These are phyloP conservation scores for Carcharodon carcharias DNA, from an alignment of 2,797 vertebrate species.

Conservation along the genomic window DNA sequence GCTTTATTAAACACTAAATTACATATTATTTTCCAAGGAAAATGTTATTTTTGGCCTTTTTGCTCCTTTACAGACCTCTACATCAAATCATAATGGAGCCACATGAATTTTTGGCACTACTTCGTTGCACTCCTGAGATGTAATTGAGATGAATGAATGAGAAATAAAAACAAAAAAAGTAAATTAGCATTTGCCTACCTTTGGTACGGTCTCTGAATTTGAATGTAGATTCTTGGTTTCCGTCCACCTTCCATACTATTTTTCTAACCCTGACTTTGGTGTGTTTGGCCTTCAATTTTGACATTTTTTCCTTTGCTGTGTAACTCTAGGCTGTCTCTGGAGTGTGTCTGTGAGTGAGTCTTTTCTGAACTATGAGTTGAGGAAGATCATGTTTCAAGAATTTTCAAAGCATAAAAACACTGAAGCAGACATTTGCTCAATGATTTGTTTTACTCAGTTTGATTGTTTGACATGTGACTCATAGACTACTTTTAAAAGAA, in stretches of 20 bases:
- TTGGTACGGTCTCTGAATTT: background rate
- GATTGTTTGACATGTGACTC: background rate
- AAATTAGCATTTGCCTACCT: background rate
- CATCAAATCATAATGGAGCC: background rate
- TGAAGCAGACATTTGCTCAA: background rate
- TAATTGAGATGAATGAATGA: background rate
- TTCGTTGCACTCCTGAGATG: background rate
- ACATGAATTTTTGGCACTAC: background rate
- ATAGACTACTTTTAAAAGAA: background rate
- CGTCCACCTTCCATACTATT: background rate
- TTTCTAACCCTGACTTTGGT: background rate
- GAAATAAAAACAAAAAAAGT: background rate
- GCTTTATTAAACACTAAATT: background rate
- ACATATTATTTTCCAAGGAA: background rate
- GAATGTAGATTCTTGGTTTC: background rate
- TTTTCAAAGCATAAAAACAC: background rate
- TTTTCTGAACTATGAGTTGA: background rate
- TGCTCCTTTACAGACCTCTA: background rate
- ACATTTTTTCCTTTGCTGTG: background rate
- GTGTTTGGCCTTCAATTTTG: background rate
- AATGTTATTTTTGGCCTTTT: background rate
- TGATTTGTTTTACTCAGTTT: background rate
- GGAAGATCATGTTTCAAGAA: background rate
- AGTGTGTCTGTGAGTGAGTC: background rate
- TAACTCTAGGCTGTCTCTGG: background rate